Evolutionary conservation across 53 echinoderm and acorn worm species (phyloP).

Genomic region (Mesocentrotus franciscanus): DNA sequence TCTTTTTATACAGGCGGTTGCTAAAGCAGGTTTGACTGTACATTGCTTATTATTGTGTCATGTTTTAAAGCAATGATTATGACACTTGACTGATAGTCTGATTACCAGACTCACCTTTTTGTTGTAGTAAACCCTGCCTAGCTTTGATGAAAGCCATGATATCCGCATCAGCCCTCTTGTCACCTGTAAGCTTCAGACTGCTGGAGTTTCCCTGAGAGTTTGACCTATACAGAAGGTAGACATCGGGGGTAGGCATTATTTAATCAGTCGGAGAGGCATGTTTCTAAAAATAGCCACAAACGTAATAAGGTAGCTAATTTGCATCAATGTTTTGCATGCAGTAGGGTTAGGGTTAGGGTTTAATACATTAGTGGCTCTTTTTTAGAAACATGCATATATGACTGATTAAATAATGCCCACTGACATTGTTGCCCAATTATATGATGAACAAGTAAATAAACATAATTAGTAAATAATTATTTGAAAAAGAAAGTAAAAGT

Average conservation of each 20-base stretch:
- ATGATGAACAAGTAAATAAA: background rate
- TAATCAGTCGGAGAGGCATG: too few species aligned
- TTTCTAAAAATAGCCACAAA: too few species aligned
- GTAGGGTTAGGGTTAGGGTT: too few species aligned
- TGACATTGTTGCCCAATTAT: background rate
- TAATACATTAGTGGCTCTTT: too few species aligned
- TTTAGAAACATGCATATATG: too few species aligned
- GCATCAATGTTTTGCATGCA: too few species aligned
- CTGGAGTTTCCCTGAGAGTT: conserved; percentile 60
- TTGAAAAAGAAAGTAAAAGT: background rate
- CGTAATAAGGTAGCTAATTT: too few species aligned
- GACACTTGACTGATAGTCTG: background rate
- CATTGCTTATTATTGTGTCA: background rate
- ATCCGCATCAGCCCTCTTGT: conserved; percentile 95
- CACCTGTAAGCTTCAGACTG: conserved; percentile 90
- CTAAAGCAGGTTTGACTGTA: too few species aligned
- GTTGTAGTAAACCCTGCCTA: conserved; percentile 92
- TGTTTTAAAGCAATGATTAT: background rate
- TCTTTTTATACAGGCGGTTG: too few species aligned
- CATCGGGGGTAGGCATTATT: too few species aligned
- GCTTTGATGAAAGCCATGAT: conserved; percentile 99
- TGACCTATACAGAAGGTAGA: conserved; percentile 57
- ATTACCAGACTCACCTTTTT: conserved; percentile 68
- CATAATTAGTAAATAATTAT: background rate
- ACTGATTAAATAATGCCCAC: too few species aligned